Percentiles rank a stretch among this genome's conserved stretches.
These are phyloP conservation scores for Callopanchax toddi DNA, from an alignment of 2,113 vertebrate species.

Conservation along the genomic window DNA sequence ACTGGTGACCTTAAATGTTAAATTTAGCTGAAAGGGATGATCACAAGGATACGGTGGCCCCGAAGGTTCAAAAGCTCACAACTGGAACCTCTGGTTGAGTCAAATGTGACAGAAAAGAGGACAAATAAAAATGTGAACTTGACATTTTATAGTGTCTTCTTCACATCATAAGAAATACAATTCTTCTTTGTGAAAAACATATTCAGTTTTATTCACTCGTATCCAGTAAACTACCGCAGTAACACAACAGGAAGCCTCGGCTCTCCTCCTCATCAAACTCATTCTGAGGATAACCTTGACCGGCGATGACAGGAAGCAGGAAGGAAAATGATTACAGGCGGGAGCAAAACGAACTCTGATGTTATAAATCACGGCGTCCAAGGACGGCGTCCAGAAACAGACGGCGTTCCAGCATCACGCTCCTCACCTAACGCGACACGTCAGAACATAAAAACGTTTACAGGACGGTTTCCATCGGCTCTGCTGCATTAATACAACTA, in stretches of 20 bases:
- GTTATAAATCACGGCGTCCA: constrained; percentile 56
- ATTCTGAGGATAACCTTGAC: constrained; percentile 55
- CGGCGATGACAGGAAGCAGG: constrained; percentile 26
- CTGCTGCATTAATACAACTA: too few species aligned
- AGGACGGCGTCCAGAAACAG: constrained; percentile 17
- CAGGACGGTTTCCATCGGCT: neutral
- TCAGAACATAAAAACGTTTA: neutral
- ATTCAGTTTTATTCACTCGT: too few species aligned
- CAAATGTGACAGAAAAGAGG: too few species aligned
- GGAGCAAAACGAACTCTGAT: constrained; percentile 36
- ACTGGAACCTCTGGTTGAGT: too few species aligned
- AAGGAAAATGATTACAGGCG: constrained; percentile 50
- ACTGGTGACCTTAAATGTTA: constrained; percentile 12
- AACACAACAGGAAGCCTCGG: too few species aligned
- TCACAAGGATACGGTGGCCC: neutral
- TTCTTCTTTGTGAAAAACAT: too few species aligned
- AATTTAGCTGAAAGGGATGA: neutral
- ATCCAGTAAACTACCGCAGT: too few species aligned
- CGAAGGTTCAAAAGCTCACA: too few species aligned
- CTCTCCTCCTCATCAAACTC: constrained; percentile 35
- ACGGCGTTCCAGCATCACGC: neutral
- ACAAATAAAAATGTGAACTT: too few species aligned
- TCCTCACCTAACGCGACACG: too few species aligned
- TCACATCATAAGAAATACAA: too few species aligned
- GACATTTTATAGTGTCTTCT: too few species aligned